phyloP scores from a whole-genome alignment of 2,888 invertebrate species.

The Tyria jacobaeae region DNA sequence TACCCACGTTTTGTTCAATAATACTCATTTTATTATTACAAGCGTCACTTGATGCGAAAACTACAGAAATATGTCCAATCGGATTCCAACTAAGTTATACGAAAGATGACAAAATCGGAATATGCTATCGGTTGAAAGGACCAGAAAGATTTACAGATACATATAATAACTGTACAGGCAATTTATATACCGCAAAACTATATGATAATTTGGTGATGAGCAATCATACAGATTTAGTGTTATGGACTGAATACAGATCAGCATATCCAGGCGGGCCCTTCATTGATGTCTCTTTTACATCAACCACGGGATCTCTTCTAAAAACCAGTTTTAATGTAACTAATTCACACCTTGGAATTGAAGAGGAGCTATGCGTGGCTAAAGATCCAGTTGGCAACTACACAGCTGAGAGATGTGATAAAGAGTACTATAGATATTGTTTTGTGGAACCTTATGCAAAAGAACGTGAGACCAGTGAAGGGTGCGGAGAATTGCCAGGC shows the following conservation, averaged over 20 bases:
- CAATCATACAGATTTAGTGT: slow-evolving; percentile 51
- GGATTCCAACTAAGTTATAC: slow-evolving; percentile 67
- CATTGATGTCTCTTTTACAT: slow-evolving; percentile 72
- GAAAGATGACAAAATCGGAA: slow-evolving; percentile 48
- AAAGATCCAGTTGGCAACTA: slow-evolving; percentile 66
- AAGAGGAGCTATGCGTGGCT: slow-evolving; percentile 71
- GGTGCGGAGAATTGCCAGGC: slow-evolving; percentile 59
- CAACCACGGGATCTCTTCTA: slow-evolving; percentile 62
- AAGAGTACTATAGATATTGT: slow-evolving; percentile 74
- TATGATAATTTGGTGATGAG: slow-evolving; percentile 64
- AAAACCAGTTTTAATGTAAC: slow-evolving; percentile 60
- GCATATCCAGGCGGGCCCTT: slow-evolving; percentile 78
- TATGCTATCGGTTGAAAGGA: slow-evolving; percentile 75
- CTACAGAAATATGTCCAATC: slow-evolving; percentile 66
- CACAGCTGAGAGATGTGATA: slow-evolving; percentile 69
- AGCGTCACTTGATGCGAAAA: slow-evolving; percentile 48
- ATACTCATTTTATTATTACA: slow-evolving; percentile 55
- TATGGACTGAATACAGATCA: slow-evolving; percentile 80
- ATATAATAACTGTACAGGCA: slow-evolving; percentile 74
- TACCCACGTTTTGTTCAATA: slow-evolving; percentile 43
- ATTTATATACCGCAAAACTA: slow-evolving; percentile 66
- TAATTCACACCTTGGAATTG: slow-evolving; percentile 51
- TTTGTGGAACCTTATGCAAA: slow-evolving; percentile 68
- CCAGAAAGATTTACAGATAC: slow-evolving; percentile 72
- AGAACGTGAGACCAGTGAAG: slow-evolving; percentile 53